Base-by-base conservation (phyloP, 1,140 invertebrate species). In the Diprion similis region DNA sequence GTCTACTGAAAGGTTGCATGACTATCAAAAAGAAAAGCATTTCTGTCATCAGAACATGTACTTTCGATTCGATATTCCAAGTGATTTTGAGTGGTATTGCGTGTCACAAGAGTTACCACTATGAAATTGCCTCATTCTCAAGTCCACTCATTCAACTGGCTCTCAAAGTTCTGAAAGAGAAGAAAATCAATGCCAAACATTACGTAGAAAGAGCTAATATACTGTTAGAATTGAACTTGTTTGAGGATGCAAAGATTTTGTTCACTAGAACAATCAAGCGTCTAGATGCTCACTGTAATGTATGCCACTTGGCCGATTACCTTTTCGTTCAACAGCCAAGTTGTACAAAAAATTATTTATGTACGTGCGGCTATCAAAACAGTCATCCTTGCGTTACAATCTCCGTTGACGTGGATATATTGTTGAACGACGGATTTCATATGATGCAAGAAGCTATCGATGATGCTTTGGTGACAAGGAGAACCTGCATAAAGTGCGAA, bases 381-480 rank as follows among this genome's bases (percentile, higher is more conserved):
- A 47, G 48, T 8, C 66, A 45, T 18, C 70, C 46, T 24, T 10
- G 67, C 45, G 24, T 75, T 6, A 15, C 64, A 9, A 11, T 71
- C 8, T 48, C 51, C 9, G 64, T 71, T 37, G 19, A 75, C 46
- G 70, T 75, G 10, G 65, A 71, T 59, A 46, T 75, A 10, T 10
- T 71, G 47, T 71, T 75, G 70, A 71, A 67, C 19, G 13, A 71
- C 18, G 73, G 73, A 24, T 71, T 71, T 65, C 15, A 19, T 11
- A 66, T 48, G n/a, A 75, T 75, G 73, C 73, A 75, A 17, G 47
- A 75, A 66, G 73, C 73, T 17, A 68, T 71, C 3, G 73, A 75
- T 17, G 10, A 75, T 9, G 46, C 45, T 7, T 59, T 47, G 7
- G 13, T 46, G 15, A 67, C 13, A 47, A 47, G 46, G 37, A 17